phyloP scores from a whole-genome alignment of 2,888 invertebrate genomes.

The Papilio demoleus region DNA sequence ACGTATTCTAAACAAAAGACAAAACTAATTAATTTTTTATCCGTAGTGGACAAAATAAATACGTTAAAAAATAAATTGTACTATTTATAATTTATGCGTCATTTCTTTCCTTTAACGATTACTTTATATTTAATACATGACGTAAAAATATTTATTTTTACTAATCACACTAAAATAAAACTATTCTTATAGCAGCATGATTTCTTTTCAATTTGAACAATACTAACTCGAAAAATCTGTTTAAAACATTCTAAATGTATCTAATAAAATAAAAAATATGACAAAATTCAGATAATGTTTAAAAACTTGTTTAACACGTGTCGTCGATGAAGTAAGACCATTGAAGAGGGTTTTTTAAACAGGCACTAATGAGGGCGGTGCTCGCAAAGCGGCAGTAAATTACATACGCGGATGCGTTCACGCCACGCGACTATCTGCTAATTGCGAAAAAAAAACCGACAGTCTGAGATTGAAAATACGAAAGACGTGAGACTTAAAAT shows the following conservation, averaged over 20 bases:
- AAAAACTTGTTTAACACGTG: conserved; percentile 19
- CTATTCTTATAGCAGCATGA: too few species aligned
- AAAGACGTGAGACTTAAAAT: not conserved
- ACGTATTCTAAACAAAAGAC: conserved; percentile 11
- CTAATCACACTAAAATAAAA: not conserved
- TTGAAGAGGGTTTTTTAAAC: conserved; percentile 53
- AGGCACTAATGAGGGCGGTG: conserved; percentile 64
- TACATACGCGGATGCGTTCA: conserved; percentile 63
- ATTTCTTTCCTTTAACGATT: not conserved
- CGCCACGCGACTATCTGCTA: conserved; percentile 60
- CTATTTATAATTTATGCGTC: not conserved
- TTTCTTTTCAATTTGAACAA: too few species aligned
- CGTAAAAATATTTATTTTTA: not conserved
- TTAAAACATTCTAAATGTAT: not conserved
- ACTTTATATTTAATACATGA: not conserved
- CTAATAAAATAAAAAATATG: too few species aligned
- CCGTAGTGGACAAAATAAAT: not conserved
- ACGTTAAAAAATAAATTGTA: not conserved
- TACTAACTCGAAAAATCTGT: not conserved
- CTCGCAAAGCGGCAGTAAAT: conserved; percentile 61
- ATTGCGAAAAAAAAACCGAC: conserved; percentile 44
- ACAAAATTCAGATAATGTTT: too few species aligned
- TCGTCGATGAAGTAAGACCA: conserved; percentile 63
- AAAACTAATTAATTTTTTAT: conserved; percentile 2
- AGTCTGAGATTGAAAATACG: conserved; percentile 31